Evolutionary conservation across 2,797 vertebrate genomes (phyloP).

Genomic region (Myripristis jacobus): DNA sequence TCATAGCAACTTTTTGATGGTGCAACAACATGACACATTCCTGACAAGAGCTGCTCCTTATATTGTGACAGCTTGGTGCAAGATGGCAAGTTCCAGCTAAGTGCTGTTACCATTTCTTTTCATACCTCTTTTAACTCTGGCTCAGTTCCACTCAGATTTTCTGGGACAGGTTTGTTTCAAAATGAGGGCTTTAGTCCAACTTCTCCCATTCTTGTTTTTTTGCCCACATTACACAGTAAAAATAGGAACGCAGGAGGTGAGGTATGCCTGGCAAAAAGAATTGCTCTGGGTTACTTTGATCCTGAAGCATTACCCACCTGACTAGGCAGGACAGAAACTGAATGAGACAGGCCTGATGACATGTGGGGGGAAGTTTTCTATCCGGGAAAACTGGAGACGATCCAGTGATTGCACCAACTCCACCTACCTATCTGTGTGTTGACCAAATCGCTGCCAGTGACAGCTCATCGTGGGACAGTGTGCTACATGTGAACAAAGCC

Average conservation of each 20-base stretch:
- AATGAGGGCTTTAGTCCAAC: slow-evolving; percentile 20
- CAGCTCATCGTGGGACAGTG: slow-evolving; percentile 41
- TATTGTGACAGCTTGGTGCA: background rate
- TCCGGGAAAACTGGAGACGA: slow-evolving; percentile 41
- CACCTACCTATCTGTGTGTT: slow-evolving; percentile 51
- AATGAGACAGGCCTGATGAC: slow-evolving; percentile 58
- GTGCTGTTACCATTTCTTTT: background rate
- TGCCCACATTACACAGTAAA: slow-evolving; percentile 9
- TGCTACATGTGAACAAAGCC: slow-evolving; percentile 60
- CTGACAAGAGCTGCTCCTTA: background rate
- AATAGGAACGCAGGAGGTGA: slow-evolving; percentile 2
- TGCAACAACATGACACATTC: background rate
- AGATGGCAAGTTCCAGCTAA: background rate
- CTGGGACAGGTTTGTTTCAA: slow-evolving; percentile 14
- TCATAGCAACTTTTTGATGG: background rate
- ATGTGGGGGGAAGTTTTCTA: slow-evolving; percentile 59
- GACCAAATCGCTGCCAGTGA: slow-evolving; percentile 55
- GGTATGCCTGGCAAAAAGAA: slow-evolving; percentile 9
- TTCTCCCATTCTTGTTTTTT: slow-evolving; percentile 1
- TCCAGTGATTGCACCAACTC: slow-evolving; percentile 53
- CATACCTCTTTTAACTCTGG: background rate
- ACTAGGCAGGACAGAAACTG: slow-evolving; percentile 32
- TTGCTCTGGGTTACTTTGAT: slow-evolving; percentile 27
- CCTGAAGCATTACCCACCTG: slow-evolving; percentile 37
- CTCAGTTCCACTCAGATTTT: slow-evolving; percentile 2